Conservation (phyloP, 1,140 invertebrate species). For the Camponotus floridanus region DNA sequence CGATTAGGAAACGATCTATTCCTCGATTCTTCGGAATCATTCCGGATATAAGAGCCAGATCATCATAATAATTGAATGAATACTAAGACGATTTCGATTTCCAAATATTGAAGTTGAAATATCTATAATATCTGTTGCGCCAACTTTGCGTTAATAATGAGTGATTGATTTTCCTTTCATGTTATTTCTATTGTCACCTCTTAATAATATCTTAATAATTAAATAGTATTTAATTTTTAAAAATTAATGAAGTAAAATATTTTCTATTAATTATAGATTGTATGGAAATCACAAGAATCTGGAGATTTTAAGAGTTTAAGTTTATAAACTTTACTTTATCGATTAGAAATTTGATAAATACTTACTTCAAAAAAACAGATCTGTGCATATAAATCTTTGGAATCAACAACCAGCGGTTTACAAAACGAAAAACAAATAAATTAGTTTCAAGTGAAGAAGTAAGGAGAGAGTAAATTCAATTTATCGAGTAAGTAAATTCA, state of each 20-base stretch:
- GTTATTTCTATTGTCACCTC: background rate
- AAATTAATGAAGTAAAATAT: background rate
- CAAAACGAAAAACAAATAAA: background rate
- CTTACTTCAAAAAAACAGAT: background rate
- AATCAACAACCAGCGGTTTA: background rate
- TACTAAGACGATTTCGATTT: background rate
- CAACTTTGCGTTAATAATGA: background rate
- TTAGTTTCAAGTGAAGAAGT: no score
- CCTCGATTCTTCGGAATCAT: background rate
- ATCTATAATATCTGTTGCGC: background rate
- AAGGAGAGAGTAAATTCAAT: background rate
- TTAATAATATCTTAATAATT: background rate
- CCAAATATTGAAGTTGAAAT: background rate
- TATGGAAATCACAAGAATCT: background rate
- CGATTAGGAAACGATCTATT: constrained; percentile 9
- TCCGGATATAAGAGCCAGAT: background rate
- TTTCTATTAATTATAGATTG: background rate
- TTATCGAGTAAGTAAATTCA: background rate
- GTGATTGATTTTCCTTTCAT: background rate
- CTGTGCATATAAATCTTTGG: background rate
- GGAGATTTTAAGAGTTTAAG: background rate
- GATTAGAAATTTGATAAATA: constrained; percentile 7
- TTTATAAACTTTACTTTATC: background rate
- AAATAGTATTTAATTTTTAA: background rate
- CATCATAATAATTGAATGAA: constrained; percentile 1